Percentiles rank a stretch among this genome's conserved stretches.
These are phyloP conservation scores for Corynorhinus townsendii DNA, from an alignment of 2,113 vertebrate genomes.

Conservation along the genomic window DNA sequence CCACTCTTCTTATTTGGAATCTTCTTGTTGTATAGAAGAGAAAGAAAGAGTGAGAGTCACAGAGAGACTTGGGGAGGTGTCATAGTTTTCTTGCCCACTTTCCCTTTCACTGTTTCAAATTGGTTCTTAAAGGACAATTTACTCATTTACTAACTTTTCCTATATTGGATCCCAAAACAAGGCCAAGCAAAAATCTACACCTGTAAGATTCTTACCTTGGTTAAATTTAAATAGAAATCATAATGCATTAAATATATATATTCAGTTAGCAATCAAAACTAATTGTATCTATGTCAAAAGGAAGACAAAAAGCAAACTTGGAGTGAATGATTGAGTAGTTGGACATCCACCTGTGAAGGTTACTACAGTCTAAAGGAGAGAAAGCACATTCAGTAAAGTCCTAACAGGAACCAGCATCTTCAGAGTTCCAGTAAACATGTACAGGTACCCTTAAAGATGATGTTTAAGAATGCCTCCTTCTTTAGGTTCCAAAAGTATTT, in stretches of 20 bases:
- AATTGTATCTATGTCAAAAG: neutral
- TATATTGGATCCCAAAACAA: neutral
- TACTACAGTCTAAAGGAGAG: neutral
- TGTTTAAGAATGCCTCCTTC: neutral
- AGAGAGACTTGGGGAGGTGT: neutral
- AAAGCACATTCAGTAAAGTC: neutral
- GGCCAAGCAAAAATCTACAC: neutral
- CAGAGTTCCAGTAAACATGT: neutral
- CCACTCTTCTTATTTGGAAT: neutral
- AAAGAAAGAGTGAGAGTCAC: neutral
- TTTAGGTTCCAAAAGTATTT: neutral
- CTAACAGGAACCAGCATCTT: neutral
- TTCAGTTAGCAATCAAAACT: conserved; percentile 15
- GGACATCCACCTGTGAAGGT: neutral
- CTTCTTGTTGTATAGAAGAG: neutral
- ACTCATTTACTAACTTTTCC: neutral
- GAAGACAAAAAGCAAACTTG: neutral
- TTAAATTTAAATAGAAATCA: neutral
- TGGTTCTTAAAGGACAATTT: neutral
- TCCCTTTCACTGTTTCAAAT: neutral
- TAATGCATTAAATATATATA: neutral
- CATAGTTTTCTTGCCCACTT: neutral
- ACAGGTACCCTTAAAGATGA: neutral
- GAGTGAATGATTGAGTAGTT: neutral
- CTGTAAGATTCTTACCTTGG: neutral